Conservation (phyloP, 2,888 invertebrate species). For the Melangyna quadrimaculata region DNA sequence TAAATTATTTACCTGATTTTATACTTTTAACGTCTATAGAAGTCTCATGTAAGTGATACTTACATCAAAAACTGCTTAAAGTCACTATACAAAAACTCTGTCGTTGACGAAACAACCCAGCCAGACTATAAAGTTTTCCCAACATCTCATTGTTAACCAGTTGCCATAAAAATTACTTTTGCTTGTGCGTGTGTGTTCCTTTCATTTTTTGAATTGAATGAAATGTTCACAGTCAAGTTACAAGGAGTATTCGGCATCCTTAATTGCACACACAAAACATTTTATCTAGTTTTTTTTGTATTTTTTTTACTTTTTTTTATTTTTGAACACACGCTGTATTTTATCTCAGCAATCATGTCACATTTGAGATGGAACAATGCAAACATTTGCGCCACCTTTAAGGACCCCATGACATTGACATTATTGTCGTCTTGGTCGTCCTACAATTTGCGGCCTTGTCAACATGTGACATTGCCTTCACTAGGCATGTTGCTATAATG, state of each 20-base stretch:
- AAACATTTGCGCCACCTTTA: conserved; percentile 71
- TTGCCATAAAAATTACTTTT: background rate
- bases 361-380: conserved; percentile 68
- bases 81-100: background rate
- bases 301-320: too few relatives aligned
- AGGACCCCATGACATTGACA: conserved; percentile 60
- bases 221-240: conserved; percentile 46
- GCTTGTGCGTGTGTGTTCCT: conserved; percentile 18
- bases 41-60: too few relatives aligned
- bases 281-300: background rate
- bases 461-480: conserved; percentile 70
- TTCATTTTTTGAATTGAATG: conserved; percentile 38
- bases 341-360: conserved; percentile 65
- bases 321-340: conserved; percentile 24
- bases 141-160: background rate
- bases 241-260: conserved; percentile 50
- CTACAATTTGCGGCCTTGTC: conserved; percentile 71
- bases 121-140: background rate
- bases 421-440: conserved; percentile 41
- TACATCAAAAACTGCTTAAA: too few relatives aligned
- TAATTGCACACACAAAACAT: conserved; percentile 64
- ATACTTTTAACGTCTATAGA: too few relatives aligned
- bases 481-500: conserved; percentile 28
- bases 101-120: background rate
- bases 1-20: too few relatives aligned